These are phyloP conservation scores for Monochamus saltuarius DNA, from an alignment of 1,140 invertebrate species.

Conservation along the genomic window DNA sequence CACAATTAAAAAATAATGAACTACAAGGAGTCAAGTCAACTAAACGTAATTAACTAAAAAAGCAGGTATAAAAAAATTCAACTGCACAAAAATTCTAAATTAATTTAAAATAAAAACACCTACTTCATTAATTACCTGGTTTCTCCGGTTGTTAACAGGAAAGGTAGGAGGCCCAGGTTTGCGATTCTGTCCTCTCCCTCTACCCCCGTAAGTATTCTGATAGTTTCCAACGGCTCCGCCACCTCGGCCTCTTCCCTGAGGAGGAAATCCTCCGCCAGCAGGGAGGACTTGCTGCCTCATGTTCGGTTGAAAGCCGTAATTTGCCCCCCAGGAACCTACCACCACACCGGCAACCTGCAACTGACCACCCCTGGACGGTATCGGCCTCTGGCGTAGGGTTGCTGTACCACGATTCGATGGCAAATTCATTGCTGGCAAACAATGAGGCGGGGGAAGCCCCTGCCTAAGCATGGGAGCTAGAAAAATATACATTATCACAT, in stretches of 20 bases:
- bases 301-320: constrained; percentile 61
- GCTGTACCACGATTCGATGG: constrained; percentile 33
- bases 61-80: background rate
- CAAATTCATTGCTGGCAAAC: constrained; percentile 43
- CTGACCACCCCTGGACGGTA: constrained; percentile 70
- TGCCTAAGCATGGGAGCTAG: constrained; percentile 31
- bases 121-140: constrained; percentile 34
- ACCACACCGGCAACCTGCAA: constrained; percentile 79
- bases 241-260: constrained; percentile 28
- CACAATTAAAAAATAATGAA: too few species aligned
- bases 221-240: constrained; percentile 2
- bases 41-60: background rate
- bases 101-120: background rate
- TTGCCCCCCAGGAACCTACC: constrained; percentile 76
- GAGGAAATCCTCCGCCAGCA: constrained; percentile 7
- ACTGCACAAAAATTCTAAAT: too few species aligned
- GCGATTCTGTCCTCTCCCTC: constrained; percentile 28
- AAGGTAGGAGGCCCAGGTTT: constrained; percentile 40
- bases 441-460: constrained; percentile 39
- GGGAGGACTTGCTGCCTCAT: constrained; percentile 35
- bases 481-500: constrained; percentile 5
- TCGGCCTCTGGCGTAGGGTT: constrained; percentile 51
- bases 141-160: constrained; percentile 38
- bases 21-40: background rate
- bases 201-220: constrained; percentile 11